Conservation (phyloP, 2,888 invertebrate species). For the Caenorhabditis sinica region DNA sequence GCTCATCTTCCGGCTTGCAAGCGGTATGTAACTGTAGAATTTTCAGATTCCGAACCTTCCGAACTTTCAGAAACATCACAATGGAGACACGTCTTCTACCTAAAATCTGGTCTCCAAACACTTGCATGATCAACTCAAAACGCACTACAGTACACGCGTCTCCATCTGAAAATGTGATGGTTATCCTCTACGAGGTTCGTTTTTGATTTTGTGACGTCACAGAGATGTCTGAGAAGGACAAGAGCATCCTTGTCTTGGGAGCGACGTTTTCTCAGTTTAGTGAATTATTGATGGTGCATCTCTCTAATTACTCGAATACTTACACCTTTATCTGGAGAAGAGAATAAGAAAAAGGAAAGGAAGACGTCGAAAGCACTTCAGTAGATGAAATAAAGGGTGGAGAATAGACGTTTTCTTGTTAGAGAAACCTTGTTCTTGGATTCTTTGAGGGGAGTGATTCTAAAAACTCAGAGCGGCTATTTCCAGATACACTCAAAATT, state of each 20-base stretch:
- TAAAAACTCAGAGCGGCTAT: not conserved
- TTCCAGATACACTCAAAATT: too few relatives aligned
- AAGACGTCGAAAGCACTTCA: constrained; percentile 37
- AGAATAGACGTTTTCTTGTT: constrained; percentile 9
- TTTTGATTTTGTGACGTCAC: constrained; percentile 54
- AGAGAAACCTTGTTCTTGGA: constrained; percentile 11
- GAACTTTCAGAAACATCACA: constrained; percentile 81
- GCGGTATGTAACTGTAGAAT: constrained; percentile 39
- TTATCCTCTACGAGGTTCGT: constrained; percentile 75
- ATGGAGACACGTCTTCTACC: constrained; percentile 80
- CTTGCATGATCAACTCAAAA: constrained; percentile 83
- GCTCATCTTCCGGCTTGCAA: constrained; percentile 76
- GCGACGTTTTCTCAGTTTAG: constrained; percentile 43
- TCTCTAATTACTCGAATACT: constrained; percentile 61
- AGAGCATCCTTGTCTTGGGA: constrained; percentile 23
- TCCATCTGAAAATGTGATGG: constrained; percentile 83
- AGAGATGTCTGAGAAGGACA: not conserved
- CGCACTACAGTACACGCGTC: constrained; percentile 81
- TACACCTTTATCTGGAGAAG: constrained; percentile 38
- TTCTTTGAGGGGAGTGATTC: constrained; percentile 1
- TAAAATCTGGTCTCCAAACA: constrained; percentile 83
- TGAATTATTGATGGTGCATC: constrained; percentile 59
- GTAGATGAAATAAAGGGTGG: constrained; percentile 37
- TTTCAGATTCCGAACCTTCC: constrained; percentile 3
- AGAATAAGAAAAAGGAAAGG: constrained; percentile 10